phyloP scores from a whole-genome alignment of 2,888 invertebrate genomes.

The Pemphredon lugubris region DNA sequence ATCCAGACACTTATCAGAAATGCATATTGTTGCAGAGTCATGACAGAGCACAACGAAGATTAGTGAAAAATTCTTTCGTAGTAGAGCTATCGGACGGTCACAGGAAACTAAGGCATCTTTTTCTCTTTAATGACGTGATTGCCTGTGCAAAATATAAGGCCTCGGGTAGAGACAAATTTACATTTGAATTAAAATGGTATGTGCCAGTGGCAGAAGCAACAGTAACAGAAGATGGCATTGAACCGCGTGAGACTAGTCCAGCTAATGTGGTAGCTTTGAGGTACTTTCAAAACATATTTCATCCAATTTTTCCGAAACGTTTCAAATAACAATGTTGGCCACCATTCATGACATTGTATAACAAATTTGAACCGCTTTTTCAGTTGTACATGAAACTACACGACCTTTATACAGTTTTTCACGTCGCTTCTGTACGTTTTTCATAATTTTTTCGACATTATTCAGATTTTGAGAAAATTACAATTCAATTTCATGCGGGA shows the following conservation, averaged over 20 bases:
- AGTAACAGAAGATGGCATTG: constrained; percentile 87
- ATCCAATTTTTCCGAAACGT: no score
- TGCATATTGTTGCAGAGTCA: constrained; percentile 83
- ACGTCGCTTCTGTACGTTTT: no score
- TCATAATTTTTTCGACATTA: no score
- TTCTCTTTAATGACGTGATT: constrained; percentile 96
- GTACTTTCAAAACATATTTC: constrained; percentile 55
- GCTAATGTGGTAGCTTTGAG: constrained; percentile 91
- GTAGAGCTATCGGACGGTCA: constrained; percentile 95
- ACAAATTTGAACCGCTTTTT: no score
- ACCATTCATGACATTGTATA: no score
- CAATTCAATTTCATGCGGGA: no score
- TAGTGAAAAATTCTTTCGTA: constrained; percentile 97
- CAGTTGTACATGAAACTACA: no score
- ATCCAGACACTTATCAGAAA: background rate
- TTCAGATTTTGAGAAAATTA: no score
- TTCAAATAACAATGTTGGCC: no score
- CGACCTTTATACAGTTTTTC: no score
- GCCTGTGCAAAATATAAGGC: constrained; percentile 97
- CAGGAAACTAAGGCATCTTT: constrained; percentile 94
- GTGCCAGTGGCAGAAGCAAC: constrained; percentile 92
- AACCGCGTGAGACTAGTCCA: constrained; percentile 89
- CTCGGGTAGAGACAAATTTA: constrained; percentile 92
- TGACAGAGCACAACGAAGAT: constrained; percentile 91
- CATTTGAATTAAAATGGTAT: constrained; percentile 97